Base-by-base conservation (phyloP, 2,797 vertebrate species). In the Gymnoscopelus microlampas region DNA sequence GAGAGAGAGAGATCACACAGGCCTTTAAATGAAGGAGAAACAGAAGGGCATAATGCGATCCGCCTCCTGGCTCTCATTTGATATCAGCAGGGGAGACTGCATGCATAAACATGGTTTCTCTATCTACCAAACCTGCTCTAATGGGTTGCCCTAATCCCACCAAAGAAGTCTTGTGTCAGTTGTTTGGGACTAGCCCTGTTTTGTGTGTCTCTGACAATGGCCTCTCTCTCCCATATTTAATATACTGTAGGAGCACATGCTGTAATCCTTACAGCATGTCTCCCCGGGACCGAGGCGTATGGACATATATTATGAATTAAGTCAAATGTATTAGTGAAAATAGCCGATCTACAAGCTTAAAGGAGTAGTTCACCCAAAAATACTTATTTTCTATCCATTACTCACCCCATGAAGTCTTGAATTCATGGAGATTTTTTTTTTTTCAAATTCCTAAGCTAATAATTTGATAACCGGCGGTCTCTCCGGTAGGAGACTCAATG, bases 11-110 rank as follows among this genome's bases (percentile, higher is more conserved):
- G 72, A 79, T 77, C 78, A 78, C 64, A 82, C 70, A 69, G 60
- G 55, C 58, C 61, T 87, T 87, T 84, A 74, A 85, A 83, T 68
- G 26, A 69, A 74, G 67, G 70, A 64, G 60, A 81, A 78, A 82
- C 78, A 83, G 85, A 73, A 74, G 68, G 82, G 78, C 60, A 58
- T 12, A 53, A 58, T 5, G 39, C 65, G 67, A 15, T 64, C 59
- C 73, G 65, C 56, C 73, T 69, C 68, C 54, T 32, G 53, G 70
- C 61, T 13, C 5, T 57, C 3, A 47, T 86, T 82, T 83, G 74
- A 83, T 86, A 80, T 70, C 82, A 86, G 84, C 79, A 53, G 83
- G 77, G 69, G 64, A 39, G 23, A 3, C 59, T 53, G 60, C 60
- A 70, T 74, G 75, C 68, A 68, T 72, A 82, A 80, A 73, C 68